A percentile compares a stretch with the other conserved stretches of the same genome.
Evolutionary conservation across 2,797 vertebrate genomes (phyloP).

Genomic region (Sebastes taczanowskii): DNA sequence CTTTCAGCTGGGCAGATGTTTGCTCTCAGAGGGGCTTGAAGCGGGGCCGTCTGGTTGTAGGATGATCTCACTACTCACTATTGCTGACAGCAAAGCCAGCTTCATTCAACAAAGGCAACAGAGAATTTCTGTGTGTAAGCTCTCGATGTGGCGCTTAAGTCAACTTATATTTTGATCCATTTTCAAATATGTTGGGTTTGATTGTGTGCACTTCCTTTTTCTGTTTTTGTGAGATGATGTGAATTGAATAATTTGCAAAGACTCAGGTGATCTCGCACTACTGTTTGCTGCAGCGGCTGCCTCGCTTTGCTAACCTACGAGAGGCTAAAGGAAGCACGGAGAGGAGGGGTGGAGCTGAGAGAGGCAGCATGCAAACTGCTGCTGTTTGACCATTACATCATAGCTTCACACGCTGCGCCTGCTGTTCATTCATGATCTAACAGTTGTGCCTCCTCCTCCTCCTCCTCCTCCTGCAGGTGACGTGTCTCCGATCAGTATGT

Average conservation of each 20-base stretch:
- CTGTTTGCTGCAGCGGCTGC: slow-evolving; percentile 57
- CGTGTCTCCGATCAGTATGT: slow-evolving; percentile 99
- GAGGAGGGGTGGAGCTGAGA: slow-evolving; percentile 72
- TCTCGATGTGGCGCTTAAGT: slow-evolving; percentile 15
- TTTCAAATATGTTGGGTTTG: background rate
- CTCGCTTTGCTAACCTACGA: slow-evolving; percentile 56
- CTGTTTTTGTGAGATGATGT: background rate
- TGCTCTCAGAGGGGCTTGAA: slow-evolving; percentile 55
- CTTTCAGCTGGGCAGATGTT: slow-evolving; percentile 65
- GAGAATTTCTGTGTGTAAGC: slow-evolving; percentile 40
- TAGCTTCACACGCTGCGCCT: slow-evolving; percentile 76
- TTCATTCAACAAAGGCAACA: slow-evolving; percentile 56
- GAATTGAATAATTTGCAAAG: slow-evolving; percentile 10
- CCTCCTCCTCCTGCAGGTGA: slow-evolving; percentile 86
- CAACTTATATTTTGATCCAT: background rate
- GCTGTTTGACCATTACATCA: slow-evolving; percentile 82
- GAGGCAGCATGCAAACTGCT: slow-evolving; percentile 70
- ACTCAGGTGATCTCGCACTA: slow-evolving; percentile 45
- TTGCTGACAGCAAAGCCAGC: slow-evolving; percentile 65
- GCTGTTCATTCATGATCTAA: slow-evolving; percentile 79
- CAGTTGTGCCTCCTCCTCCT: slow-evolving; percentile 50
- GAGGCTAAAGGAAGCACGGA: slow-evolving; percentile 59
- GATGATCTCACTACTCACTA: slow-evolving; percentile 68
- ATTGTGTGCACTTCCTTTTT: background rate
- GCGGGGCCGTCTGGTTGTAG: slow-evolving; percentile 53